Conservation (phyloP, 2,888 invertebrate species). For the Chaitophorus viminalis region DNA sequence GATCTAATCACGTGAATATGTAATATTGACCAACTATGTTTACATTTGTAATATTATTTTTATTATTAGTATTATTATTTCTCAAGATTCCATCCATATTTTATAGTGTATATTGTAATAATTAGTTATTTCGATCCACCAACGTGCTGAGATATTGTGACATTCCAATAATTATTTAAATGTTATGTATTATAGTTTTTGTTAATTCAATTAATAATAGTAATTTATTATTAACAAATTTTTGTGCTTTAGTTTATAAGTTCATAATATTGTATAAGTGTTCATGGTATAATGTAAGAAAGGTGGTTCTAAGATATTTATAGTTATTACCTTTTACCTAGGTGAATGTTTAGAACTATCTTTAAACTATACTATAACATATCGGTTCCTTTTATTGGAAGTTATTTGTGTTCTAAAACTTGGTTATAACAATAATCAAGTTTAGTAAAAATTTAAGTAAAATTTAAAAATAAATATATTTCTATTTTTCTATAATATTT, state of each 20-base stretch:
- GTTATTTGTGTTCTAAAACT: slow-evolving; percentile 45
- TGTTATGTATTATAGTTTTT: slow-evolving; percentile 27
- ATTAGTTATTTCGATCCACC: background rate
- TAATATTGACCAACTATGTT: slow-evolving; percentile 16
- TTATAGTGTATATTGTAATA: slow-evolving; percentile 37
- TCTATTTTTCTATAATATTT: slow-evolving; percentile 16
- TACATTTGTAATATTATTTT: slow-evolving; percentile 34
- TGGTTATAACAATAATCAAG: slow-evolving; percentile 6
- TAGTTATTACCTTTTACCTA: background rate
- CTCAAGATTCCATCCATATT: slow-evolving; percentile 55
- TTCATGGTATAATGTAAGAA: slow-evolving; percentile 24
- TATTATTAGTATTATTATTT: slow-evolving; percentile 31
- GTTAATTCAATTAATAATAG: slow-evolving; percentile 7
- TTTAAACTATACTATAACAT: slow-evolving; percentile 21
- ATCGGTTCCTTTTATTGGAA: slow-evolving; percentile 32
- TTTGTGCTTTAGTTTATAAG: slow-evolving; percentile 42
- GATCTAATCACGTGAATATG: slow-evolving; percentile 18
- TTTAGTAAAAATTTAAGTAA: background rate
- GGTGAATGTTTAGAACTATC: background rate
- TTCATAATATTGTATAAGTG: slow-evolving; percentile 27
- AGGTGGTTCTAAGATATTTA: slow-evolving; percentile 25
- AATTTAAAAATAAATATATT: background rate
- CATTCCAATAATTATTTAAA: slow-evolving; percentile 29
- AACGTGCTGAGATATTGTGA: slow-evolving; percentile 7
- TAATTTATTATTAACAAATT: slow-evolving; percentile 6